Base-by-base conservation (phyloP, 2,888 invertebrate species). In the Calliphora vomitoria region DNA sequence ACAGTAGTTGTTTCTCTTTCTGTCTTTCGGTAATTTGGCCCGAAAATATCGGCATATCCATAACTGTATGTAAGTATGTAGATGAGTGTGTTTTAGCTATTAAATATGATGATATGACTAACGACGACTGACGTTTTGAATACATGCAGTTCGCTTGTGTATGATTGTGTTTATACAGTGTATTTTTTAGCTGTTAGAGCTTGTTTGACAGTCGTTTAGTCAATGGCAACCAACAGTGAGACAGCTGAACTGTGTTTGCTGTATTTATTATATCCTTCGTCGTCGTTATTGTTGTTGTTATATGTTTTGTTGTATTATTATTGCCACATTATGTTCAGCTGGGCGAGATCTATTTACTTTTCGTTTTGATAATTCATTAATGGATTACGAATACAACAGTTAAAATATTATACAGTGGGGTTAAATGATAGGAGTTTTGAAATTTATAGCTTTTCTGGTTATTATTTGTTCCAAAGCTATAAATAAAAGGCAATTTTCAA, bases 331-430 rank as follows among this genome's bases (percentile, higher is more conserved):
- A 86, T 85, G 80, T 87, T 89, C 89, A 86, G 86, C 82, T 89
- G 89, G 88, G 85, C 88, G 88, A 88, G 89, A 89, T 89, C 85
- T 89, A 89, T 89, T 90, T 89, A 89, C 88, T 89, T 89, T 88
- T 89, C 87, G 87, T 89, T 88, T 89, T 89, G 88, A 89, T 89
- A 89, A 89, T 89, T 89, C 89, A 89, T 89, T 89, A 90, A 89
- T 89, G 89, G 88, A 89, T 90, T 88, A 89, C 83, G 88, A 86
- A 87, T 85, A 87, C 82, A 87, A 79, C 75, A 83, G 86, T 68
- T 83, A 86, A 88, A 85, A 80, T 80, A 44, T 69, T 75, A 13
- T 8, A 83, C 79, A 83, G 79, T 83, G 83, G 78, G 44, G 31
- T 62, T 15, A 55, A 68, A 35, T 35, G 35, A 35, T 4, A 35